Percentiles rank a stretch among this genome's conserved stretches.
These are phyloP conservation scores for Phengaris alcon DNA, from an alignment of 2,888 invertebrate genomes.

Conservation along the genomic window DNA sequence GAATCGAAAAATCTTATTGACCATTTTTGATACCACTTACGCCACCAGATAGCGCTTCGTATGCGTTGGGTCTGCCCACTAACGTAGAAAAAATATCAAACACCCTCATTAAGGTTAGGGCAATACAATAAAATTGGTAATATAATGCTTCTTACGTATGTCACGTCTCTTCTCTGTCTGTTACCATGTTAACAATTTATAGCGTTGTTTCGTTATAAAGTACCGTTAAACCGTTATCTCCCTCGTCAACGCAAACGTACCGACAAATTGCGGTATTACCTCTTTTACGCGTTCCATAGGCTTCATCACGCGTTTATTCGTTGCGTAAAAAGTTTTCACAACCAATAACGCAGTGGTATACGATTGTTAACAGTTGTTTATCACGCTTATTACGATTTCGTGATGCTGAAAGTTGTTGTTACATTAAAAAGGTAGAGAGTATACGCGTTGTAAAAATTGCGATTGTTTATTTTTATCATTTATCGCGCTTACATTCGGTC, in stretches of 20 bases:
- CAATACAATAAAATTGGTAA: background rate
- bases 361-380: background rate
- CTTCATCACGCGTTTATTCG: slow-evolving; percentile 19
- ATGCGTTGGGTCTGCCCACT: too few relatives aligned
- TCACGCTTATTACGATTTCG: slow-evolving; percentile 1
- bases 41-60: too few relatives aligned
- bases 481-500: background rate
- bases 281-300: slow-evolving; percentile 22
- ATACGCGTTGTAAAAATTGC: background rate
- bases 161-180: background rate
- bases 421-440: background rate
- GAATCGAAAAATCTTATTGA: too few relatives aligned
- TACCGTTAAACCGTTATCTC: slow-evolving; percentile 5
- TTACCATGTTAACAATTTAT: background rate
- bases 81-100: too few relatives aligned
- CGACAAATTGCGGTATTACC: slow-evolving; percentile 17
- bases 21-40: too few relatives aligned
- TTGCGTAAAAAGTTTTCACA: slow-evolving; percentile 20
- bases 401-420: slow-evolving; percentile 9
- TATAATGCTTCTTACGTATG: background rate
- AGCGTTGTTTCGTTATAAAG: background rate
- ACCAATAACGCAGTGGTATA: slow-evolving; percentile 1
- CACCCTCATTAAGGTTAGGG: too few relatives aligned
- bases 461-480: slow-evolving; percentile 5
- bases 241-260: slow-evolving; percentile 21